These are phyloP conservation scores for Natator depressus DNA, from an alignment of 2,113 vertebrate genomes.

Conservation along the genomic window DNA sequence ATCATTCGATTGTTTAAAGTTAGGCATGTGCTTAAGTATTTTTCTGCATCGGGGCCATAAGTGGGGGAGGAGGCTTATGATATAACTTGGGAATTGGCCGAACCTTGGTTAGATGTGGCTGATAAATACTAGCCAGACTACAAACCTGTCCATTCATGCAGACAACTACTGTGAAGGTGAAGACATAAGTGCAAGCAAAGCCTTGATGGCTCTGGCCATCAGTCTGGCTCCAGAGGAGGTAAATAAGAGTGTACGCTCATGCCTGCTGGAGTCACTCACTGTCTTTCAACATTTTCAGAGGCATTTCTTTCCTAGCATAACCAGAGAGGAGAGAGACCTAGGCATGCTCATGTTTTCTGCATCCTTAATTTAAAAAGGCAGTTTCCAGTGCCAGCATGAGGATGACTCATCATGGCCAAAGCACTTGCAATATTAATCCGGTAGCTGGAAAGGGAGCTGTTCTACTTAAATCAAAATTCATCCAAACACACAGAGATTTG, in stretches of 20 bases:
- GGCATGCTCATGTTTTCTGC: not conserved
- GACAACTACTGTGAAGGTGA: not conserved
- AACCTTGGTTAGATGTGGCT: not conserved
- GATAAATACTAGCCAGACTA: not conserved
- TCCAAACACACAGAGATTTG: not conserved
- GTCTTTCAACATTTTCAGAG: not conserved
- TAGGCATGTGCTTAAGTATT: not conserved
- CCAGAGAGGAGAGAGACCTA: not conserved
- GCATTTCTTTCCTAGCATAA: slow-evolving; percentile 9
- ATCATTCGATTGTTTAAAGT: not conserved
- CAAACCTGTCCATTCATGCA: not conserved
- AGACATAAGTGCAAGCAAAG: not conserved
- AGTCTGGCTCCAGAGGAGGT: not conserved
- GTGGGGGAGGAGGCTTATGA: not conserved
- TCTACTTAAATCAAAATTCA: slow-evolving; percentile 22
- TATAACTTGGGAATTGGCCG: not conserved
- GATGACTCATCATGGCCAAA: slow-evolving; percentile 13
- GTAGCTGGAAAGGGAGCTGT: not conserved
- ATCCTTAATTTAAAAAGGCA: slow-evolving; percentile 14
- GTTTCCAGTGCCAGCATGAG: slow-evolving; percentile 3
- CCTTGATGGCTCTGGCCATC: not conserved
- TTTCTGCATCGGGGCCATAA: not conserved
- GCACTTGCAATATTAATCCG: not conserved
- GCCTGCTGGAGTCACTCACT: not conserved
- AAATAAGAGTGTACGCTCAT: not conserved